Evolutionary conservation across 1,140 invertebrate species (phyloP).

Genomic region (Branchinecta lindahli): DNA sequence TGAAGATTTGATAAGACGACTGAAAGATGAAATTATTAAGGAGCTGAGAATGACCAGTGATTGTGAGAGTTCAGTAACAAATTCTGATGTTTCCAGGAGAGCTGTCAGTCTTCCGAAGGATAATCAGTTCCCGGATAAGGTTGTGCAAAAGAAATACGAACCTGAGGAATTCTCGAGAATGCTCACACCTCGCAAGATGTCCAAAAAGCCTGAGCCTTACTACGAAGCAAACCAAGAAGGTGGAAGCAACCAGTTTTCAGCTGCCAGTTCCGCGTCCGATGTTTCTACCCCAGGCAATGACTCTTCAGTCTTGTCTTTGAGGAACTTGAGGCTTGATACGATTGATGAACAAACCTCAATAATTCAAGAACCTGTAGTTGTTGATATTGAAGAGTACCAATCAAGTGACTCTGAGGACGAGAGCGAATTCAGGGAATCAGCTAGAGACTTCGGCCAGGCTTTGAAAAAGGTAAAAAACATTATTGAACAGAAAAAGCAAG

Average conservation of each 20-base stretch:
- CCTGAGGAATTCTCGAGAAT: no score
- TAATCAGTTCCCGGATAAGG: no score
- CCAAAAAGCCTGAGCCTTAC: no score
- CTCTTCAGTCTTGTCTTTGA: neutral
- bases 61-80: no score
- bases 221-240: no score
- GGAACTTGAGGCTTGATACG: neutral
- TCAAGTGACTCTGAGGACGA: neutral
- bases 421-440: neutral
- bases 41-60: neutral
- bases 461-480: neutral
- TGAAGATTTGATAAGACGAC: neutral
- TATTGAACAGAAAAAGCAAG: constrained; percentile 9
- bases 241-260: no score
- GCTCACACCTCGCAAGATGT: no score
- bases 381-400: neutral
- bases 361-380: constrained; percentile 6
- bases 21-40: neutral
- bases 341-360: constrained; percentile 8
- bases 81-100: no score
- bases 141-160: no score
- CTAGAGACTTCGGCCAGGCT: neutral
- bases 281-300: neutral
- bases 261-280: no score
- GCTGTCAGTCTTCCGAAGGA: no score